These are phyloP conservation scores for Drosophila navojoa DNA, from an alignment of 1,140 invertebrate species.

Conservation along the genomic window DNA sequence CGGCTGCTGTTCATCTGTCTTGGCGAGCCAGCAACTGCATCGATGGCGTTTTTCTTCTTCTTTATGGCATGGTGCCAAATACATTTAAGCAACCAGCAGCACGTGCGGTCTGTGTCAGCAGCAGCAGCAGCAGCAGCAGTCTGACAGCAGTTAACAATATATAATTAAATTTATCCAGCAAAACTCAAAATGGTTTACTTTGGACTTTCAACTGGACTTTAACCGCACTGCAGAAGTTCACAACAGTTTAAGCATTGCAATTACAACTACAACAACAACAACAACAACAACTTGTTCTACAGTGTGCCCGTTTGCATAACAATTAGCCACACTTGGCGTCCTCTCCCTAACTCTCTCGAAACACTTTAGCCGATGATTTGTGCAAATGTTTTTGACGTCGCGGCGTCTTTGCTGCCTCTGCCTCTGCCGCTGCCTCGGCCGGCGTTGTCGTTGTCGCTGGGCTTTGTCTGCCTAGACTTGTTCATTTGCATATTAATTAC, in stretches of 20 bases:
- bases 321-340: slow-evolving; percentile 47
- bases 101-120: slow-evolving; percentile 38
- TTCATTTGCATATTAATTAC: slow-evolving; percentile 76
- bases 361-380: slow-evolving; percentile 68
- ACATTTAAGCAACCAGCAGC: slow-evolving; percentile 28
- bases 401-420: too few relatives aligned
- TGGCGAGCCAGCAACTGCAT: slow-evolving; percentile 29
- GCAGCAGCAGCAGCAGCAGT: slow-evolving; percentile 10
- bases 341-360: slow-evolving; percentile 29
- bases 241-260: slow-evolving; percentile 37
- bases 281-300: slow-evolving; percentile 9
- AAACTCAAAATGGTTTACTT: background rate
- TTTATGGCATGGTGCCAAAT: slow-evolving; percentile 51
- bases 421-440: too few relatives aligned
- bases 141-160: slow-evolving; percentile 45
- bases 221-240: slow-evolving; percentile 26
- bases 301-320: slow-evolving; percentile 63
- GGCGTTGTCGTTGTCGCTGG: slow-evolving; percentile 25
- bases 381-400: slow-evolving; percentile 68
- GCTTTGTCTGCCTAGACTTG: slow-evolving; percentile 41
- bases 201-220: slow-evolving; percentile 33
- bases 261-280: slow-evolving; percentile 34
- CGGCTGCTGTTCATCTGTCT: slow-evolving; percentile 39
- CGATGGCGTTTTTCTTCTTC: slow-evolving; percentile 30
- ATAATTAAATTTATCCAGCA: slow-evolving; percentile 62